These are phyloP conservation scores for Aegypius monachus DNA, from an alignment of 2,113 vertebrate genomes.

Conservation along the genomic window DNA sequence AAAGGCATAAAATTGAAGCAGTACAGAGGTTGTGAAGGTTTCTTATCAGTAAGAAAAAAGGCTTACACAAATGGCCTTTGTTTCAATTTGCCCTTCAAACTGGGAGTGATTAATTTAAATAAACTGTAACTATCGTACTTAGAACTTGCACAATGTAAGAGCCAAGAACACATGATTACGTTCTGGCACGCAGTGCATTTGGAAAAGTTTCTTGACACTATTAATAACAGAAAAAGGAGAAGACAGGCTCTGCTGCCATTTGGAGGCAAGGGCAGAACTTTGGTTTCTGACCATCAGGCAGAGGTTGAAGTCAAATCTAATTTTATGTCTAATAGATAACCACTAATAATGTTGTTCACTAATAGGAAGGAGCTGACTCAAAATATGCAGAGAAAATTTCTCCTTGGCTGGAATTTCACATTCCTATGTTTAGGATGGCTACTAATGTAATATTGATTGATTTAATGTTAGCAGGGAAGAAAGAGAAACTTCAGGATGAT, in stretches of 20 bases:
- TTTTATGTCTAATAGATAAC: background rate
- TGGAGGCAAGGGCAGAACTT: background rate
- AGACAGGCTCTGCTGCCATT: background rate
- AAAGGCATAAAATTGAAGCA: background rate
- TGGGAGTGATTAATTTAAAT: background rate
- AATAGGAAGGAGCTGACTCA: background rate
- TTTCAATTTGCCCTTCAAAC: constrained; percentile 3
- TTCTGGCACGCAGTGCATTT: background rate
- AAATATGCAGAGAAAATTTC: background rate
- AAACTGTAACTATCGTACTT: background rate
- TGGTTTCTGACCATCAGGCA: background rate
- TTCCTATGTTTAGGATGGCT: background rate
- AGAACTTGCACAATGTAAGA: background rate
- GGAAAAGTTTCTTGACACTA: background rate
- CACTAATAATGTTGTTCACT: background rate
- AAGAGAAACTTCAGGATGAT: background rate
- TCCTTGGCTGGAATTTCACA: background rate
- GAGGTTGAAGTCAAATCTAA: background rate
- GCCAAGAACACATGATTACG: background rate
- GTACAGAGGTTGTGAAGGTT: background rate
- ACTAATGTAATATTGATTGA: background rate
- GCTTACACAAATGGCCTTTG: background rate
- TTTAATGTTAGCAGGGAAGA: background rate
- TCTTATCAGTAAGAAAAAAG: background rate
- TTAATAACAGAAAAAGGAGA: background rate